Conservation (phyloP, 1,140 invertebrate genomes). For the Camponotus pennsylvanicus region DNA sequence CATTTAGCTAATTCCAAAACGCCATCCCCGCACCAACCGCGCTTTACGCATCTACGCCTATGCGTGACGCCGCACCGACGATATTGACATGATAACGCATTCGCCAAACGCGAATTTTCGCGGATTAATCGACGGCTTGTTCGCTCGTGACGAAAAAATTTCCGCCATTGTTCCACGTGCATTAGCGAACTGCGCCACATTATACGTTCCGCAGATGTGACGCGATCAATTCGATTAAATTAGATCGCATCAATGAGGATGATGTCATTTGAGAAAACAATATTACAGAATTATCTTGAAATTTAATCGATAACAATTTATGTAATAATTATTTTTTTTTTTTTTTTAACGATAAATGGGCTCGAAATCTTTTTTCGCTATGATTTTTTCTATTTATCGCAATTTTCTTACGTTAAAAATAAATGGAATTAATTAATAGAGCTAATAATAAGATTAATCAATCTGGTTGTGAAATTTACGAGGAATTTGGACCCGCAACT, state of each 20-base stretch:
- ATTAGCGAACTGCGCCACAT: background rate
- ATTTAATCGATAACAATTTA: too few relatives aligned
- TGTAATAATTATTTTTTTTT: too few relatives aligned
- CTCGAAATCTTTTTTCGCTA: background rate
- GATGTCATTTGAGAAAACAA: background rate
- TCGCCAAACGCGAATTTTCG: conserved; percentile 29
- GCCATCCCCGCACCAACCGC: background rate
- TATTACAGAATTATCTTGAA: too few relatives aligned
- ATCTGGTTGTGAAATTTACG: background rate
- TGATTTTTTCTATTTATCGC: background rate
- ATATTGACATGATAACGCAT: conserved; percentile 21
- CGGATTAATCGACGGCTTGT: background rate
- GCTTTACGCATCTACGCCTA: conserved; percentile 38
- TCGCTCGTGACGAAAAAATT: conserved; percentile 1
- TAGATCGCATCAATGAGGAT: background rate
- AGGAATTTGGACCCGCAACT: background rate
- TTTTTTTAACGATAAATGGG: too few relatives aligned
- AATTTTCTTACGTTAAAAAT: background rate
- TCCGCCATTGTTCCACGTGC: background rate
- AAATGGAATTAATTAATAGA: background rate
- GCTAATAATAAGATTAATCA: background rate
- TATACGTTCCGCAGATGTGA: background rate
- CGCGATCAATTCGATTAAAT: background rate
- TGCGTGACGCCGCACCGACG: conserved; percentile 33
- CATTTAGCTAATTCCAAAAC: conserved; percentile 66